Percentiles rank a stretch among this genome's conserved stretches.
Evolutionary conservation across 2,797 vertebrate species (phyloP).

Genomic region (Alectoris magna): DNA sequence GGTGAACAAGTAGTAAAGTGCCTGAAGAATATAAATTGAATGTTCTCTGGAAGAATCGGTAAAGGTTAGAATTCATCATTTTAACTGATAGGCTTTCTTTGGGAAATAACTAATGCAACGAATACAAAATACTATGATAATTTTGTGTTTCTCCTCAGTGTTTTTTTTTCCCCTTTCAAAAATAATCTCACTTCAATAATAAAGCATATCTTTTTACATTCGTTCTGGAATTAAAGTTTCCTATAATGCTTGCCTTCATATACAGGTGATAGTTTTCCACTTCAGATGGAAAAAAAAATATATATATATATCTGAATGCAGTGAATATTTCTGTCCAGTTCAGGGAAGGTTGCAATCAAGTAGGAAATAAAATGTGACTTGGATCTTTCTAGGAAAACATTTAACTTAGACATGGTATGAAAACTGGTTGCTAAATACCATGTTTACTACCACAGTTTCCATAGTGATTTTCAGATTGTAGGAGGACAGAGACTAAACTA

Average conservation of each 20-base stretch:
- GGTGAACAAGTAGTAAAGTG: constrained; percentile 76
- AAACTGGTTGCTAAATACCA: constrained; percentile 29
- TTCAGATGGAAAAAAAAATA: background rate
- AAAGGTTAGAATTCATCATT: constrained; percentile 89
- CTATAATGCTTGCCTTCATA: constrained; percentile 16
- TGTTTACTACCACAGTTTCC: constrained; percentile 37
- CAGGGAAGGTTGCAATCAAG: background rate
- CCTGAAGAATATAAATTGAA: constrained; percentile 84
- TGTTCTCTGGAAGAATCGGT: constrained; percentile 81
- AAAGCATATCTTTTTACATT: constrained; percentile 43
- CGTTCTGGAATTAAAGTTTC: constrained; percentile 35
- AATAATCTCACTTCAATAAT: constrained; percentile 54
- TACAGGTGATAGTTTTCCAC: background rate
- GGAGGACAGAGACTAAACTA: background rate
- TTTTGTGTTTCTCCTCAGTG: constrained; percentile 56
- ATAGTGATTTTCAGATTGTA: constrained; percentile 52
- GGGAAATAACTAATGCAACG: constrained; percentile 75
- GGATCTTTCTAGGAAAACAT: constrained; percentile 3
- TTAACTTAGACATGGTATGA: background rate
- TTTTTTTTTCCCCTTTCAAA: constrained; percentile 12
- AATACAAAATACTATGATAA: constrained; percentile 80
- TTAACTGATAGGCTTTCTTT: constrained; percentile 84
- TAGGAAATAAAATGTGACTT: background rate
- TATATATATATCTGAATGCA: background rate
- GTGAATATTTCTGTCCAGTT: background rate